These are phyloP conservation scores for Excalfactoria chinensis DNA, from an alignment of 2,113 vertebrate genomes.

Conservation along the genomic window DNA sequence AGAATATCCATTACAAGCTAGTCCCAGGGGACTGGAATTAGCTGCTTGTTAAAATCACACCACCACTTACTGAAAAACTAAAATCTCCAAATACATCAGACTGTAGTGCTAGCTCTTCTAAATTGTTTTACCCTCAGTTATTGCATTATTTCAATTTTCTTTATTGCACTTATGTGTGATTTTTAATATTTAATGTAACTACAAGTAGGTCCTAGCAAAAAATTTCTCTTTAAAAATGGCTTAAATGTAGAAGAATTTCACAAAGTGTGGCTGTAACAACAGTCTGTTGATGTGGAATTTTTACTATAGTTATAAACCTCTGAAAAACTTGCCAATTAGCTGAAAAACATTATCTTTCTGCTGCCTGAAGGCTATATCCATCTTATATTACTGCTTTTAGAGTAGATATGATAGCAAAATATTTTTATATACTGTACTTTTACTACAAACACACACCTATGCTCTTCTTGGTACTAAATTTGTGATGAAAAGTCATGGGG, in stretches of 20 bases:
- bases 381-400: conserved; percentile 36
- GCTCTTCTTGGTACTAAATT: conserved; percentile 69
- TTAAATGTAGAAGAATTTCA: conserved; percentile 7
- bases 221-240: neutral
- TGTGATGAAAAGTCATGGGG: conserved; percentile 75
- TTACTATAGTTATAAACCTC: conserved; percentile 39
- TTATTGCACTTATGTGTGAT: neutral
- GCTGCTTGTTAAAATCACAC: neutral
- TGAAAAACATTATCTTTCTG: conserved; percentile 35
- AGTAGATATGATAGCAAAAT: conserved; percentile 26
- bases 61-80: neutral
- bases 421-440: conserved; percentile 34
- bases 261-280: neutral
- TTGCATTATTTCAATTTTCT: neutral
- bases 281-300: neutral
- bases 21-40: neutral
- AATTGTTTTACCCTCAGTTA: neutral
- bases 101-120: neutral
- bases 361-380: neutral
- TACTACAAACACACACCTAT: conserved; percentile 3
- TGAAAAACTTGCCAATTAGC: conserved; percentile 53
- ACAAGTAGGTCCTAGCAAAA: neutral
- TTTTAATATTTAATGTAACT: neutral
- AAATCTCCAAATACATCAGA: neutral
- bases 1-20: neutral